Evolutionary conservation across 2,797 vertebrate species (phyloP).

Genomic region (Echiichthys vipera): DNA sequence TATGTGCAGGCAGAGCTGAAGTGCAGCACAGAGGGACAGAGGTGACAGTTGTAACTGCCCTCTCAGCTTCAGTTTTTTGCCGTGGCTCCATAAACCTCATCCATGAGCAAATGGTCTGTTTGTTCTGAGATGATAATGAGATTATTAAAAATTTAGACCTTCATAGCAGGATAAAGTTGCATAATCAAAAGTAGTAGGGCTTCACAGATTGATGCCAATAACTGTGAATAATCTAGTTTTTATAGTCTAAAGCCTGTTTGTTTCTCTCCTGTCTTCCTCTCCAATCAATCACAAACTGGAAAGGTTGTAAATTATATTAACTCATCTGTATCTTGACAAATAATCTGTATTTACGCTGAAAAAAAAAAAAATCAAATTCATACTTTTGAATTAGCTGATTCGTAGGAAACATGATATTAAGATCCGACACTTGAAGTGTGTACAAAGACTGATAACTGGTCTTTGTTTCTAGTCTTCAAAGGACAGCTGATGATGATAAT

Average conservation of each 20-base stretch:
- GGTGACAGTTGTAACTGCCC: background rate
- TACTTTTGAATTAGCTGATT: too few relatives aligned
- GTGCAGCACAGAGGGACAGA: background rate
- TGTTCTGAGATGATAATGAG: background rate
- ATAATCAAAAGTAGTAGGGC: background rate
- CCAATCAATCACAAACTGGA: background rate
- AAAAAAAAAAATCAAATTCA: too few relatives aligned
- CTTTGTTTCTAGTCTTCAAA: conserved; percentile 47
- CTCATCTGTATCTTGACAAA: background rate
- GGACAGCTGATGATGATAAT: conserved; percentile 35
- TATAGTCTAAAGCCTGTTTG: background rate
- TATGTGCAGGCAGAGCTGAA: background rate
- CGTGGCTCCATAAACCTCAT: background rate
- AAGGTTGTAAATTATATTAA: background rate
- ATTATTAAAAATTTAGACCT: conserved; percentile 9
- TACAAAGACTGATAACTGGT: conserved; percentile 33
- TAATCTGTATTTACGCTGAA: background rate
- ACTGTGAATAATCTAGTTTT: background rate
- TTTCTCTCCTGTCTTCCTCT: background rate
- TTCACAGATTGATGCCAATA: background rate
- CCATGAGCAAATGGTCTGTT: conserved; percentile 6
- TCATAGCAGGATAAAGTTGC: background rate
- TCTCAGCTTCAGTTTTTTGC: background rate
- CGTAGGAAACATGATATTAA: conserved; percentile 6
- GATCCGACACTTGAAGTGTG: conserved; percentile 37